Base-by-base conservation (phyloP, 2,113 vertebrate species). In the Clupea harengus region DNA sequence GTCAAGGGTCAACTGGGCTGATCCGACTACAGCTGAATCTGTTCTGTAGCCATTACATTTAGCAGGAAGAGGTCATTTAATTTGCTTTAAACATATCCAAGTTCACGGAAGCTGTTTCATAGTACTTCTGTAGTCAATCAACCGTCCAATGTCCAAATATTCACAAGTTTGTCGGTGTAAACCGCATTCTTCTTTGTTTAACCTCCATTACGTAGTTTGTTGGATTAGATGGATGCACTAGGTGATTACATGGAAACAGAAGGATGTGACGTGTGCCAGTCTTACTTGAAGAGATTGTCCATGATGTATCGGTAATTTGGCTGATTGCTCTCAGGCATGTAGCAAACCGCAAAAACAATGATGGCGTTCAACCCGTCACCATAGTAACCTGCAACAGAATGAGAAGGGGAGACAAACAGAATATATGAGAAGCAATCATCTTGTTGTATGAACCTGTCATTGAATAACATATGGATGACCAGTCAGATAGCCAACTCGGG, bases 281-380 rank as follows among this genome's bases (percentile, higher is more conserved):
- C 88, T 86, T 82, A 99, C 98, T 98, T 99, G 95, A 99, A 99
- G 86, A 99, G 97, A 97, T 99, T 98, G 95, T 99, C 98, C 98
- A 99, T 99, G 92, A 99, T 96, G 91, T 98, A 99, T 95, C 96
- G 96, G 92, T 99, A 99, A 92, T 98, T 98, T 92, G 98, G 97
- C 88, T 98, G 97, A 93, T 93, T 96, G 95, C 97, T 98, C 93
- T 99, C 98, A 81, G 98, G 98, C 98, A 99, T 99, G 89, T 97
- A 99, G 90, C 98, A 99, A 91, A 99, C 98, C 49, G 98, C 97
- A 95, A 99, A 99, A 57, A 99, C 98, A 90, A 99, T 98, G 89
- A 99, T 98, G 85, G 98, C 98, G 93, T 99, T 99, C 92, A 99
- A 92, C 17, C 98, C 98, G 85, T 99, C 98, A 18, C 98, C 98